A percentile compares a stretch with the other conserved stretches of the same genome.
Evolutionary conservation across 2,888 invertebrate genomes (phyloP).

Genomic region (Psococerastis gibbosa): DNA sequence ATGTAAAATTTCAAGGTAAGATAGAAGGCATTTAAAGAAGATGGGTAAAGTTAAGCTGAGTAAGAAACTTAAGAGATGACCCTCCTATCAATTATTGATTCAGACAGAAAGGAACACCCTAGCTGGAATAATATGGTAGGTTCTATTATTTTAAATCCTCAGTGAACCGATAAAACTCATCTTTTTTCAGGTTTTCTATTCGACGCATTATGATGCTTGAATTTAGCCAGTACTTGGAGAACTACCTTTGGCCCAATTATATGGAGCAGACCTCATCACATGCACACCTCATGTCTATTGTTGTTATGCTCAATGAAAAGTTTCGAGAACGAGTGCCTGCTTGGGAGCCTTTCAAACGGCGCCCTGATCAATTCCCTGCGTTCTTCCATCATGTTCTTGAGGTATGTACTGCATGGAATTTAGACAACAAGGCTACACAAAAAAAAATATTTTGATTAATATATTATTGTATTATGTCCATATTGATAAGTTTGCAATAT

Average conservation of each 20-base stretch:
- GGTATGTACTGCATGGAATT: conserved; percentile 51
- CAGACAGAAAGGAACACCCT: no score
- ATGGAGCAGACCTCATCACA: conserved; percentile 49
- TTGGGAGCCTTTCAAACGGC: conserved; percentile 78
- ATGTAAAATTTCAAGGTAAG: no score
- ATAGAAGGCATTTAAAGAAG: no score
- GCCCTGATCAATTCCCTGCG: conserved; percentile 53
- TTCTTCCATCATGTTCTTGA: conserved; percentile 68
- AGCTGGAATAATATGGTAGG: no score
- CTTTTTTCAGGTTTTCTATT: conserved; percentile 43
- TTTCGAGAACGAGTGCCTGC: conserved; percentile 91
- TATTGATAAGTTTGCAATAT: no score
- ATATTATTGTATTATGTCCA: no score
- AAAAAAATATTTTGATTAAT: no score
- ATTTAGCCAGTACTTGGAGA: conserved; percentile 93
- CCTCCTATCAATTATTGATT: no score
- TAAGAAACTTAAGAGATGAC: no score
- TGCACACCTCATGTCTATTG: conserved; percentile 89
- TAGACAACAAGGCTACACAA: conserved; percentile 20
- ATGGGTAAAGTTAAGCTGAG: not conserved
- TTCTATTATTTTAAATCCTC: no score
- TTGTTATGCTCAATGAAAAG: conserved; percentile 98
- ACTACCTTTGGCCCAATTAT: conserved; percentile 94
- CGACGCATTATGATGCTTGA: conserved; percentile 90
- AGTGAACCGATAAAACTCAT: no score